Evolutionary conservation across 2,888 invertebrate genomes (phyloP).

Genomic region (Deroplatys truncata): DNA sequence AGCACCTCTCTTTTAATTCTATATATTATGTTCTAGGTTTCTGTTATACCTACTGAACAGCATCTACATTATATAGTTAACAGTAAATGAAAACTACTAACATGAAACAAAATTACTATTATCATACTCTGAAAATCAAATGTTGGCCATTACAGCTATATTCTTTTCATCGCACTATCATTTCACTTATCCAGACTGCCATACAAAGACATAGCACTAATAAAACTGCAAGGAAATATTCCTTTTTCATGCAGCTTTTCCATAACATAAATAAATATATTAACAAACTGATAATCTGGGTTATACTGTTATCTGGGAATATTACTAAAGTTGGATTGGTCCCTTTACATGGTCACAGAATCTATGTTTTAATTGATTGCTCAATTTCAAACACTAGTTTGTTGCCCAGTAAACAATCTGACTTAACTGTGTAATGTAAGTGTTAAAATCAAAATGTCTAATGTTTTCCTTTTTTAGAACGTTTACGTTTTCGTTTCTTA

Average conservation of each 20-base stretch:
- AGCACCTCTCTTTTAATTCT: background rate
- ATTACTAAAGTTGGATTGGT: background rate
- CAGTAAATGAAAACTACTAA: background rate
- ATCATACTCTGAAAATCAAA: too few relatives aligned
- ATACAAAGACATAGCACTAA: background rate
- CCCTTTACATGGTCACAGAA: background rate
- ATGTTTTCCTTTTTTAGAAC: conserved; percentile 52
- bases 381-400: background rate
- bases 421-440: background rate
- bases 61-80: background rate
- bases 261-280: background rate
- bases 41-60: background rate
- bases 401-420: background rate
- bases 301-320: background rate
- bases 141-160: too few relatives aligned
- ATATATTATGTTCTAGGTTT: background rate
- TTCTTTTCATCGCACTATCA: too few relatives aligned
- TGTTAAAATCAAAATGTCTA: conserved; percentile 32
- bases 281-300: background rate
- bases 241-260: background rate
- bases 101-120: too few relatives aligned
- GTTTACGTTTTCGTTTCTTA: conserved; percentile 51
- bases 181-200: too few relatives aligned
- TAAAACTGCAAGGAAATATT: background rate
- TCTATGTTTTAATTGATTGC: background rate